Evolutionary conservation across 2,113 vertebrate genomes (phyloP).

Genomic region (Copsychus sechellarum): DNA sequence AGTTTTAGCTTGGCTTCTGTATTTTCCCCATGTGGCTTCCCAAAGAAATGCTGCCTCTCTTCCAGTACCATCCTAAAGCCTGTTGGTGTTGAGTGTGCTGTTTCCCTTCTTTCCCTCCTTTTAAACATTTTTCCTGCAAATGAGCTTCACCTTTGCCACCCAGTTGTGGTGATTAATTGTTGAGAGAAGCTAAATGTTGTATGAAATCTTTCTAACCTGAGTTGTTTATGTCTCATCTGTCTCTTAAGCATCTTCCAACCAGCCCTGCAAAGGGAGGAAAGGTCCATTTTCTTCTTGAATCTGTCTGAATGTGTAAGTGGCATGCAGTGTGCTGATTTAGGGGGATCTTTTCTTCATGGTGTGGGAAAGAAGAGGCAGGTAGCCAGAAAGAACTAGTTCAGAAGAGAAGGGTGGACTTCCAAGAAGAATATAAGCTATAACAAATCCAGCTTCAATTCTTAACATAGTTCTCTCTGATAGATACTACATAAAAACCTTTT

Average conservation of each 20-base stretch:
- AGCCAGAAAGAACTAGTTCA: background rate
- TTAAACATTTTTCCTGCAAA: background rate
- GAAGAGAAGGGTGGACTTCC: background rate
- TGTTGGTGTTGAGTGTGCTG: background rate
- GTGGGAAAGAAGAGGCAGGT: background rate
- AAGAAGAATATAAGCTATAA: background rate
- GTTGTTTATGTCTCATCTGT: conserved; percentile 6
- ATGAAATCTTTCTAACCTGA: background rate
- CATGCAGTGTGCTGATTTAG: background rate
- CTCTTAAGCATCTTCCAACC: background rate
- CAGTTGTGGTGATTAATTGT: background rate
- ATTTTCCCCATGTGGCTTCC: background rate
- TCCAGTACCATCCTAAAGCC: background rate
- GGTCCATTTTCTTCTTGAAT: background rate
- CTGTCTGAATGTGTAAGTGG: conserved; percentile 15
- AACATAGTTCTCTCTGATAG: background rate
- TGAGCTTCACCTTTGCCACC: background rate
- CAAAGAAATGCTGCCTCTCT: background rate
- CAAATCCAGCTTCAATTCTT: background rate
- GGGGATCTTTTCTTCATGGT: background rate
- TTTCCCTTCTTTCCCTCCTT: background rate
- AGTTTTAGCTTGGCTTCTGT: background rate
- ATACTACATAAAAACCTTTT: background rate
- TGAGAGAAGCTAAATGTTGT: background rate
- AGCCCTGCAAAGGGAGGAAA: background rate